phyloP scores from a whole-genome alignment of 1,140 invertebrate species.

The Maconellicoccus hirsutus region DNA sequence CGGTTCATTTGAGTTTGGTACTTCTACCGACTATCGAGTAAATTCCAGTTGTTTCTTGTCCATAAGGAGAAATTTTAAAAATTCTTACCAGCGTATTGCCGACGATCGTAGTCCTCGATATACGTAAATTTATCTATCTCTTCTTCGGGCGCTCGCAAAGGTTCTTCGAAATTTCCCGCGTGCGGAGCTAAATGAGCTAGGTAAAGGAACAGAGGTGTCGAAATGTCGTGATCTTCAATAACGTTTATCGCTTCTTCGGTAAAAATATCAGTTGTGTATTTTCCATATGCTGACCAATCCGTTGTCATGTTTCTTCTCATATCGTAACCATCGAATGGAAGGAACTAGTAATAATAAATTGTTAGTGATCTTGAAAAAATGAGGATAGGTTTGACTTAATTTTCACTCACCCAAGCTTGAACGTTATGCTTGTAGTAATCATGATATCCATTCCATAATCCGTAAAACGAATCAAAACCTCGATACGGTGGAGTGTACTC shows the following conservation, averaged over 20 bases:
- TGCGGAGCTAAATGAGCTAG: conserved; percentile 70
- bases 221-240: conserved; percentile 40
- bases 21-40: too few relatives aligned
- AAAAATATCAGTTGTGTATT: conserved; percentile 48
- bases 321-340: conserved; percentile 36
- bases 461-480: conserved; percentile 67
- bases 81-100: conserved; percentile 60
- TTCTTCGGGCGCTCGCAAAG: conserved; percentile 61
- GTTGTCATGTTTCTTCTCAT: conserved; percentile 34
- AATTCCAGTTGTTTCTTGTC: too few relatives aligned
- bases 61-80: too few relatives aligned
- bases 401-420: conserved; percentile 43
- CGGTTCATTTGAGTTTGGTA: too few relatives aligned
- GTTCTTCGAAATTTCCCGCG: conserved; percentile 40
- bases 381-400: too few relatives aligned
- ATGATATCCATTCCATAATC: conserved; percentile 77
- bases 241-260: conserved; percentile 42
- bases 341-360: conserved; percentile 26
- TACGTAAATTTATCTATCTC: conserved; percentile 58
- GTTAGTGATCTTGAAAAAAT: conserved; percentile 27
- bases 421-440: conserved; percentile 78
- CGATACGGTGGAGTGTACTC: conserved; percentile 60
- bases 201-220: conserved; percentile 61
- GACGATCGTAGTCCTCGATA: conserved; percentile 56
- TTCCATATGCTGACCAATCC: conserved; percentile 32